phyloP scores from a whole-genome alignment of 2,113 vertebrate genomes.

The Chaetops frenatus region DNA sequence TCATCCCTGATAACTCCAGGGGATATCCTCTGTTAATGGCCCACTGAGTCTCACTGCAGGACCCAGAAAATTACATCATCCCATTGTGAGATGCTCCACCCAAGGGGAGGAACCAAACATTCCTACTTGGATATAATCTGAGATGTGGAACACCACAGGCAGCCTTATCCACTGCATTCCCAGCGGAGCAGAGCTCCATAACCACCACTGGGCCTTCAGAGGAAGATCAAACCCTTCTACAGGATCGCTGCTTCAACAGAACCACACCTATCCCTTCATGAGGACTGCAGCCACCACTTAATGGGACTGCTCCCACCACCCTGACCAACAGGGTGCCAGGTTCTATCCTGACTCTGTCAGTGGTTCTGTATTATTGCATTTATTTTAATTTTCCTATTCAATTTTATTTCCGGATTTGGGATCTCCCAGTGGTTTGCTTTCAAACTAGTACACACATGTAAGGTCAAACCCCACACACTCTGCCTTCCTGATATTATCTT shows the following conservation, averaged over 20 bases:
- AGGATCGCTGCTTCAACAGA: not conserved
- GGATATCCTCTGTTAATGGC: no score
- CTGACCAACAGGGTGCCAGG: not conserved
- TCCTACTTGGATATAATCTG: not conserved
- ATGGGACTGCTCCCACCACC: not conserved
- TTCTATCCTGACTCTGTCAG: not conserved
- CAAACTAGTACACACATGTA: no score
- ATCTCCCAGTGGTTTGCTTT: not conserved
- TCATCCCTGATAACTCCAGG: not conserved
- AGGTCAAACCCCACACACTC: not conserved
- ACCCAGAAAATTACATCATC: not conserved
- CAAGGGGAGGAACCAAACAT: not conserved
- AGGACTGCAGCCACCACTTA: not conserved
- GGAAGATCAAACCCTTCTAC: not conserved
- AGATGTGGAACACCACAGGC: not conserved
- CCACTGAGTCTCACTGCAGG: no score
- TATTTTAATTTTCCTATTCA: not conserved
- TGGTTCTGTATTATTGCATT: not conserved
- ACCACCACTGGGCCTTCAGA: not conserved
- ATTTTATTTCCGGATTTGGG: not conserved
- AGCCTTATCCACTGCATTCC: not conserved
- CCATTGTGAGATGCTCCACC: not conserved
- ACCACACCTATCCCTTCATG: not conserved
- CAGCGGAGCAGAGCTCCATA: no score
- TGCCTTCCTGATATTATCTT: not conserved